These are phyloP conservation scores for Atopsyche davidsoni DNA, from an alignment of 1,140 invertebrate genomes.

Conservation along the genomic window DNA sequence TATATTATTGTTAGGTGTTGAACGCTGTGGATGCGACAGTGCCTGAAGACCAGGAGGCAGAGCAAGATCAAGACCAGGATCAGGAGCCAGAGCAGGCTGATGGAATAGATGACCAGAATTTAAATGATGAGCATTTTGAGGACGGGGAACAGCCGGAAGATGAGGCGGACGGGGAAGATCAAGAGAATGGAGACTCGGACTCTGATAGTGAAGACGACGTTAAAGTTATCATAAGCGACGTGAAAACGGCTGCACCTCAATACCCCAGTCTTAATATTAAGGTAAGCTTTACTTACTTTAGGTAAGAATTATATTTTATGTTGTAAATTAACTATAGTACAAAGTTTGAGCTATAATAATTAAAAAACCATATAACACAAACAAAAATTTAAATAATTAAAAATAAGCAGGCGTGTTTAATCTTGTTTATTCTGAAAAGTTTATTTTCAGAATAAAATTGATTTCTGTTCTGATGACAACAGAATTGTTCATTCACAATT, in stretches of 20 bases:
- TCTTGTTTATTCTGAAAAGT: slow-evolving; percentile 20
- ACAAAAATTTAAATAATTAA: neutral
- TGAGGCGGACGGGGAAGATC: slow-evolving; percentile 52
- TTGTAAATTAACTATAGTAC: neutral
- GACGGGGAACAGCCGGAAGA: slow-evolving; percentile 51
- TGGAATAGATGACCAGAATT: slow-evolving; percentile 44
- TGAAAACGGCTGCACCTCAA: slow-evolving; percentile 63
- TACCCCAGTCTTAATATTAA: slow-evolving; percentile 61
- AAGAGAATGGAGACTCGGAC: slow-evolving; percentile 61
- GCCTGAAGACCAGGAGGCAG: slow-evolving; percentile 7
- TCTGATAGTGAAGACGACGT: slow-evolving; percentile 80
- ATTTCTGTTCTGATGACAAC: slow-evolving; percentile 4
- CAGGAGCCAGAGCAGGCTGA: slow-evolving; percentile 34
- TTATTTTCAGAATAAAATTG: slow-evolving; percentile 1
- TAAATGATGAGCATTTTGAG: slow-evolving; percentile 46
- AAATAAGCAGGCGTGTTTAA: neutral
- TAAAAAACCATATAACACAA: neutral
- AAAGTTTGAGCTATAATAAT: neutral
- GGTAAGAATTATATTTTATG: neutral
- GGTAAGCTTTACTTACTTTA: slow-evolving; percentile 34
- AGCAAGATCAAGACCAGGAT: slow-evolving; percentile 1
- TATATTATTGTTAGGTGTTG: too few species aligned
- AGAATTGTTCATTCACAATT: neutral
- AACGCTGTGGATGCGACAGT: neutral
- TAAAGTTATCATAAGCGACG: slow-evolving; percentile 78